Base-by-base conservation (phyloP, 2,113 vertebrate species). In the Cephalopterus ornatus region DNA sequence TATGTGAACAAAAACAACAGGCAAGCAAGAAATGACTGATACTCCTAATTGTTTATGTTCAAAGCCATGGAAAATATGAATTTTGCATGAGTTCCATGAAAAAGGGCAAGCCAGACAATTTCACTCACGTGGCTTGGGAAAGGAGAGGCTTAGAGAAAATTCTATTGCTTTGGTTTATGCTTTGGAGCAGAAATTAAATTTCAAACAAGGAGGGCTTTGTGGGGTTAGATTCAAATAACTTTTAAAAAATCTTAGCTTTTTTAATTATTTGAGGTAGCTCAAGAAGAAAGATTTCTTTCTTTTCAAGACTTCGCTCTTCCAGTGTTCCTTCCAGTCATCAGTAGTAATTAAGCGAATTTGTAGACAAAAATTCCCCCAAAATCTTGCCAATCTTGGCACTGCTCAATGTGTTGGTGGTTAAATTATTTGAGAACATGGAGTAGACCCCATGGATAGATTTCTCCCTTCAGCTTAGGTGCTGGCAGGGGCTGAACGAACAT, bases 41-140 rank as follows among this genome's bases (percentile, higher is more conserved):
- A 37, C 3, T 46, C 52, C 37, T 63, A 49, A 79, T 42, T 71
- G 37, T 39, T 94, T 62, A 66, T 66, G 70, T 35, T 32, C n/a
- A 92, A 89, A 94, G 59, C 50, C 59, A 77, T 47, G 85, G n/a
- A 66, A 89, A 87, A 61, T 5, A 56, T 62, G 56, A 75, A 62
- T 90, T 82, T 92, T 92, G 55, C 61, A 66, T 47, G 42, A 55
- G 19, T 85, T 84, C 47, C n/a, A 46, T 41, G 56, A 49, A 53
- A 56, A 89, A 71, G 33, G 39, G 52, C 41, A 87, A 94, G 32
- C 27, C 59, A 84, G 46, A 32, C 32, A 23, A 26, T 66, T 80
- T 52, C 26, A 14, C 47, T 88, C 8, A 7, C 22, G 30, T 16
- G 28, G 32, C 33, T 58, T 63, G 9, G n/a, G 50, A 14, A 82